Evolutionary conservation across 2,113 vertebrate genomes (phyloP).

Genomic region (Climacteris rufus): DNA sequence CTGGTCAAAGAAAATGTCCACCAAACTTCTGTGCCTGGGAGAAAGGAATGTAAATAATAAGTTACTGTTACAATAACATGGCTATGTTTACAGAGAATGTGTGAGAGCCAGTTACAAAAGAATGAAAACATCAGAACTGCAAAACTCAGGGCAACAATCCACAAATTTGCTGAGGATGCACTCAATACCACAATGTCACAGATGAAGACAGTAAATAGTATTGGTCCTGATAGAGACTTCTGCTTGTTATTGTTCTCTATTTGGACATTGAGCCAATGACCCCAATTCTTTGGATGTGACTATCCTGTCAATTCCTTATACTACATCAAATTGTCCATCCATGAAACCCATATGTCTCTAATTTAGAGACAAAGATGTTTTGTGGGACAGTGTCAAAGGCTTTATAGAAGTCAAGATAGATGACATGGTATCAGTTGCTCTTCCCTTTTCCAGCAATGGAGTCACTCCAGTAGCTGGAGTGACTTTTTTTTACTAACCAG

Average conservation of each 20-base stretch:
- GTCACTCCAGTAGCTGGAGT: not conserved
- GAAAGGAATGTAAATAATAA: too few relatives aligned
- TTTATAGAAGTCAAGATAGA: not conserved
- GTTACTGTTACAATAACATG: too few relatives aligned
- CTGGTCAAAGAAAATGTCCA: too few relatives aligned
- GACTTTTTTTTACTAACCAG: not conserved
- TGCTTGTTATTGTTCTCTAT: not conserved
- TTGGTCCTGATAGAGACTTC: not conserved
- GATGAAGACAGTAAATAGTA: not conserved
- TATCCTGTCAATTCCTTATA: not conserved
- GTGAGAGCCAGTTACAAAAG: too few relatives aligned
- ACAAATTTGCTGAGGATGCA: not conserved
- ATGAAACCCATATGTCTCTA: not conserved
- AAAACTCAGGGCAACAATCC: too few relatives aligned
- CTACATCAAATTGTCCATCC: not conserved
- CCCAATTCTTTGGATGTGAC: not conserved
- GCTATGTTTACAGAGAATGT: too few relatives aligned
- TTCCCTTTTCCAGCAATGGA: not conserved
- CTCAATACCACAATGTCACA: not conserved
- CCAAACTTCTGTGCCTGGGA: too few relatives aligned
- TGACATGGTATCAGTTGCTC: not conserved
- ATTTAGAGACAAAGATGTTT: too few relatives aligned
- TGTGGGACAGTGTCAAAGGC: not conserved
- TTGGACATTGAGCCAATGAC: not conserved
- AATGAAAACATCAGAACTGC: too few relatives aligned